phyloP scores from a whole-genome alignment of 1,140 invertebrate species.

The Steinernema feltiae region DNA sequence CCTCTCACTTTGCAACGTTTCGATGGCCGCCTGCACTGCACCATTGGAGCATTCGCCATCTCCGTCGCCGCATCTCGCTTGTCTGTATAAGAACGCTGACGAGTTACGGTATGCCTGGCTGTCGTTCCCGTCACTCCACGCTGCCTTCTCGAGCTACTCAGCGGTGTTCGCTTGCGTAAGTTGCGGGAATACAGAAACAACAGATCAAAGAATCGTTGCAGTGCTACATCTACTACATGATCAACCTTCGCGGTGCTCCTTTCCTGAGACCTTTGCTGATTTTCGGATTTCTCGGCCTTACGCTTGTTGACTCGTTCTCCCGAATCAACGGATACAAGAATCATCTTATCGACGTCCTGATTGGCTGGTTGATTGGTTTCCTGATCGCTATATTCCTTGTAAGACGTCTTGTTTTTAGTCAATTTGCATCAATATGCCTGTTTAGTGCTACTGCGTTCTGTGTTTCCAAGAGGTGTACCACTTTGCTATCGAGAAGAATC shows the following conservation, averaged over 20 bases:
- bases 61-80: constrained; percentile 55
- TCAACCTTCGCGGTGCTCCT: constrained; percentile 55
- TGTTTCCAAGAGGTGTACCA: constrained; percentile 58
- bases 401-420: neutral
- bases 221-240: constrained; percentile 58
- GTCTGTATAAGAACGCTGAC: constrained; percentile 50
- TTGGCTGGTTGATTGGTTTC: constrained; percentile 56
- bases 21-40: constrained; percentile 53
- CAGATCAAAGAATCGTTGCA: constrained; percentile 19
- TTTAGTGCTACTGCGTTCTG: constrained; percentile 55
- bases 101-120: constrained; percentile 58
- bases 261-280: constrained; percentile 54
- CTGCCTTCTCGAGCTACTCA: constrained; percentile 55
- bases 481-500: constrained; percentile 39
- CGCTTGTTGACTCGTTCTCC: constrained; percentile 56
- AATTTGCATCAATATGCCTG: too few relatives aligned
- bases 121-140: constrained; percentile 56
- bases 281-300: constrained; percentile 55
- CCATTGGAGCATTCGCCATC: constrained; percentile 57
- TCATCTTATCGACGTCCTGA: constrained; percentile 57
- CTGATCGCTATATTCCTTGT: constrained; percentile 53
- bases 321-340: constrained; percentile 58
- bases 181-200: constrained; percentile 12
- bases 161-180: constrained; percentile 54
- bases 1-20: constrained; percentile 56